Conservation (phyloP, 2,113 vertebrate species). For the Uria lomvia region DNA sequence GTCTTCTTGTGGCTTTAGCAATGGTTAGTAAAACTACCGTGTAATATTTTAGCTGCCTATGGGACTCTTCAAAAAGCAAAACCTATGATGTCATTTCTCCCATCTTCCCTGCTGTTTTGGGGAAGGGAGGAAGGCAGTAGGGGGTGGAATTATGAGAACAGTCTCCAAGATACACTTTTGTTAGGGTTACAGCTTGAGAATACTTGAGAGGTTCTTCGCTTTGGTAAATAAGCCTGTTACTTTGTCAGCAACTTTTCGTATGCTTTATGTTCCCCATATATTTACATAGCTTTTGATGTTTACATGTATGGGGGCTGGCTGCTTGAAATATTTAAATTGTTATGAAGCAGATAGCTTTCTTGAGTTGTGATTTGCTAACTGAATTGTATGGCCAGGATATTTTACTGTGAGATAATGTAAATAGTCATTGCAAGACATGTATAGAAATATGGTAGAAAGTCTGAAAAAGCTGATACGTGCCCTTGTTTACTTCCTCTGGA, state of each 20-base stretch:
- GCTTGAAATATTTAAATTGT: background rate
- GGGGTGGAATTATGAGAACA: background rate
- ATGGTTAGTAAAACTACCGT: background rate
- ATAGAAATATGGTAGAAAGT: background rate
- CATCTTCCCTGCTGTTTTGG: background rate
- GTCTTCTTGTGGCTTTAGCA: background rate
- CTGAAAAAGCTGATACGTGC: background rate
- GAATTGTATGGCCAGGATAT: background rate
- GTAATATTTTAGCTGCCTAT: background rate
- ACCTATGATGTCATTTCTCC: background rate
- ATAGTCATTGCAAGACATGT: background rate
- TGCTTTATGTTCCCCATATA: background rate
- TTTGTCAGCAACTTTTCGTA: background rate
- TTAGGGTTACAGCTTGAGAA: background rate
- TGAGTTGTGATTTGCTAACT: background rate
- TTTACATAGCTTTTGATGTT: background rate
- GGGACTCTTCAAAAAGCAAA: background rate
- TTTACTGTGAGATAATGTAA: background rate
- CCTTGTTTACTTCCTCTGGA: background rate
- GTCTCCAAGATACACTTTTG: background rate
- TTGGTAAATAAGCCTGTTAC: background rate
- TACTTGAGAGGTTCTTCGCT: background rate
- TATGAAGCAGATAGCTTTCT: background rate
- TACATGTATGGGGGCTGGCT: background rate
- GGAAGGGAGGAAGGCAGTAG: background rate